Percentiles rank a stretch among this genome's conserved stretches.
These are phyloP conservation scores for Troides oblongomaculatus DNA, from an alignment of 2,888 invertebrate species.

Conservation along the genomic window DNA sequence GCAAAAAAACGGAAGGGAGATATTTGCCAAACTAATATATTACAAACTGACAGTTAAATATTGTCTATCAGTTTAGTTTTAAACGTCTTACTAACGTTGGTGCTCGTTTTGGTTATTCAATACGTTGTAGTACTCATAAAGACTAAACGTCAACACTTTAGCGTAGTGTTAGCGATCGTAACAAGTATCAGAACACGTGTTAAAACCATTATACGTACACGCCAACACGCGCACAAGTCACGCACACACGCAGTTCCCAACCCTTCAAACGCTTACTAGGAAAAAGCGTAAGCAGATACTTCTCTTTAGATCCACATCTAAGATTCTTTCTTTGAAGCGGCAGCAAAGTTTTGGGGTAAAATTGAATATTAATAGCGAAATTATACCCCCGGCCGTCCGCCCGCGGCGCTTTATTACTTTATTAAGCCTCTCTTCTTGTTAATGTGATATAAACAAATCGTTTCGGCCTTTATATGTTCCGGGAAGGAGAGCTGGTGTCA, in stretches of 20 bases:
- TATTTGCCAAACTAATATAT: no score
- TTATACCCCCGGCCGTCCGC: slow-evolving; percentile 62
- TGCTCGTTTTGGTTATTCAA: neutral
- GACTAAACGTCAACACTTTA: neutral
- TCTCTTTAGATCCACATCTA: slow-evolving; percentile 65
- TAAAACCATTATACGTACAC: slow-evolving; percentile 42
- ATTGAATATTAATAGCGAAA: slow-evolving; percentile 80
- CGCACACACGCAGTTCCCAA: slow-evolving; percentile 44
- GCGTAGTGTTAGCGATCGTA: neutral
- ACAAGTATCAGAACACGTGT: slow-evolving; percentile 28
- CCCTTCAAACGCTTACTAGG: slow-evolving; percentile 63
- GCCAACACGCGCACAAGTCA: slow-evolving; percentile 33
- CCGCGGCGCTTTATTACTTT: slow-evolving; percentile 74
- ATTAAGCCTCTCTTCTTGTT: slow-evolving; percentile 69
- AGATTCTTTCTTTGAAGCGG: slow-evolving; percentile 75
- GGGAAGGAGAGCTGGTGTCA: slow-evolving; percentile 66
- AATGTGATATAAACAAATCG: slow-evolving; percentile 75
- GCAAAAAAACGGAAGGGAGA: no score
- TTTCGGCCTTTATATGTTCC: slow-evolving; percentile 65
- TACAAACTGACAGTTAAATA: no score
- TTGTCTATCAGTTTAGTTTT: no score
- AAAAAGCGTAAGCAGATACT: slow-evolving; percentile 68
- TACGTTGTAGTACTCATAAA: neutral
- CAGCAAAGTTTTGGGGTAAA: slow-evolving; percentile 66
- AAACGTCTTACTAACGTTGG: no score